phyloP scores from a whole-genome alignment of 2,888 invertebrate species.

The Eulithis testata region DNA sequence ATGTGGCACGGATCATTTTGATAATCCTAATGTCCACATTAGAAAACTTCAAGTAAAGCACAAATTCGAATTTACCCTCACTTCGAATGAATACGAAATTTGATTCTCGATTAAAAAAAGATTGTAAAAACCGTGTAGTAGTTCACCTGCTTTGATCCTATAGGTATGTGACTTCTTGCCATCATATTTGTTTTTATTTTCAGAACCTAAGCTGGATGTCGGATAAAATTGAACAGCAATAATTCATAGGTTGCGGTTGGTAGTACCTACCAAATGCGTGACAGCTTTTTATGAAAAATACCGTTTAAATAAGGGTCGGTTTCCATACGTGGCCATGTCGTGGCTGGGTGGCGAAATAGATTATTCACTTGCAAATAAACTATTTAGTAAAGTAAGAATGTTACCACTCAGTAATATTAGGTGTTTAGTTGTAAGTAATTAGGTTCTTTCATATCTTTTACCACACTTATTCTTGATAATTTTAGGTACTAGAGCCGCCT shows the following conservation, averaged over 20 bases:
- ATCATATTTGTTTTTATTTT: constrained; percentile 9
- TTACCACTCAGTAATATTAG: constrained; percentile 38
- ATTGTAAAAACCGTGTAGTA: too few relatives aligned
- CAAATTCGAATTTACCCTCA: too few relatives aligned
- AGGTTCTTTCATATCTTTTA: constrained; percentile 4
- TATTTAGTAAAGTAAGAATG: constrained; percentile 27
- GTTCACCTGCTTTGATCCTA: too few relatives aligned
- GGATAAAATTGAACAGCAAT: constrained; percentile 13
- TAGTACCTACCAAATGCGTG: constrained; percentile 2
- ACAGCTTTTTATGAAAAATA: constrained; percentile 21
- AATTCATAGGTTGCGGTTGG: constrained; percentile 15
- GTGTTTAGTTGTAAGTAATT: constrained; percentile 23
- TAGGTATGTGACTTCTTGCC: too few relatives aligned
- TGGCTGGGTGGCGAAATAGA: constrained; percentile 38
- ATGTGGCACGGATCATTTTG: too few relatives aligned
- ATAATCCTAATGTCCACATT: too few relatives aligned
- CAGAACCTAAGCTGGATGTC: constrained; percentile 21
- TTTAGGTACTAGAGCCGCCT: constrained; percentile 35
- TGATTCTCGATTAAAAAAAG: too few relatives aligned
- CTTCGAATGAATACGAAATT: too few relatives aligned
- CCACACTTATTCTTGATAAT: not conserved
- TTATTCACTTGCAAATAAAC: constrained; percentile 26
- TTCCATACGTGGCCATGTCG: constrained; percentile 25
- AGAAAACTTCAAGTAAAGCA: too few relatives aligned
- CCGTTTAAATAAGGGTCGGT: constrained; percentile 30